Evolutionary conservation across 2,797 vertebrate species (phyloP).

Genomic region (Crocidura indochinensis): DNA sequence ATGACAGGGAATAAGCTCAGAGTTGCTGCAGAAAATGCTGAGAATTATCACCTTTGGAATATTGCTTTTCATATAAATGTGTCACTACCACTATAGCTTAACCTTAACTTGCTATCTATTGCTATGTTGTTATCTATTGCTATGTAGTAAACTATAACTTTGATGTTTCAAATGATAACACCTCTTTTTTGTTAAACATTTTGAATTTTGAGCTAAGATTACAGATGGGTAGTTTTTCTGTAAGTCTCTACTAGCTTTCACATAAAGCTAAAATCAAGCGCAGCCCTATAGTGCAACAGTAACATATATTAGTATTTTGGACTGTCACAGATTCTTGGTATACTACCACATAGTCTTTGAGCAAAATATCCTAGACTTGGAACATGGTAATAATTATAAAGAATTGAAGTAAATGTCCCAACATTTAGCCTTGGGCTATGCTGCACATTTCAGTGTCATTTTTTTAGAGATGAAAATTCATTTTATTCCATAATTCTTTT

Average conservation of each 20-base stretch:
- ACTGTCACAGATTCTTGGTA: background rate
- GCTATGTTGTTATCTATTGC: conserved; percentile 8
- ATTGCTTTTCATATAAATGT: conserved; percentile 22
- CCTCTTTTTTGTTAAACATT: conserved; percentile 7
- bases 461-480: too few relatives aligned
- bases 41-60: background rate
- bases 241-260: background rate
- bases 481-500: too few relatives aligned
- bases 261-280: background rate
- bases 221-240: background rate
- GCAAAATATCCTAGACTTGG: background rate
- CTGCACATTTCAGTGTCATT: background rate
- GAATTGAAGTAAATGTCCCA: background rate
- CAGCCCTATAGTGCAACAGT: background rate
- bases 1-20: background rate
- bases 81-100: background rate
- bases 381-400: background rate
- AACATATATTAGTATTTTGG: background rate
- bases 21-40: background rate
- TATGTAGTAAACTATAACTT: background rate
- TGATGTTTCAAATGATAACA: background rate
- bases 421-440: background rate
- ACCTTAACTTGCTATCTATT: background rate
- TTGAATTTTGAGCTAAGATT: background rate
- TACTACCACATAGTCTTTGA: background rate